phyloP scores from a whole-genome alignment of 2,888 invertebrate genomes.

The Drosophila tanythrix region DNA sequence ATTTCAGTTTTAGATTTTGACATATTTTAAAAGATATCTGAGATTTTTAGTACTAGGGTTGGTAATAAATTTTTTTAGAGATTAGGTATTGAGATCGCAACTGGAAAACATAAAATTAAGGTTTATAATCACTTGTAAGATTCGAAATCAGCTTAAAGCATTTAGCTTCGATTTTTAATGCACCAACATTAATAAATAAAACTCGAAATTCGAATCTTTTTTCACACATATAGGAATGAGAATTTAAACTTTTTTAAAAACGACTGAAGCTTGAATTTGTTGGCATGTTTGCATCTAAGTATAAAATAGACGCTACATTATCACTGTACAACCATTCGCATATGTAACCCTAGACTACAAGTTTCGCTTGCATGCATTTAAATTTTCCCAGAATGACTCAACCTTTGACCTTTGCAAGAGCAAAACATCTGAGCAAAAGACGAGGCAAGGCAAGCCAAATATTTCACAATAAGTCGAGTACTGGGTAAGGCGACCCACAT shows the following conservation, averaged over 20 bases:
- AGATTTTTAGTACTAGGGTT: not conserved
- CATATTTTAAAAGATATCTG: not conserved
- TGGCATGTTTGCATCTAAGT: not conserved
- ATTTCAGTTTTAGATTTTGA: not conserved
- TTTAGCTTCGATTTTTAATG: too few species aligned
- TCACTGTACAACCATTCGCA: not conserved
- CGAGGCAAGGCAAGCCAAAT: slow-evolving; percentile 28
- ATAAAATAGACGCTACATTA: not conserved
- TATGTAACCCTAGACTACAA: not conserved
- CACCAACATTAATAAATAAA: too few species aligned
- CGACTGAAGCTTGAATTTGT: not conserved
- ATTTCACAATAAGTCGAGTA: slow-evolving; percentile 34
- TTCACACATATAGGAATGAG: not conserved
- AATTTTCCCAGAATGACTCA: slow-evolving; percentile 22
- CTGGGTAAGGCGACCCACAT: slow-evolving; percentile 50
- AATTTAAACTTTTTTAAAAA: not conserved
- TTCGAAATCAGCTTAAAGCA: too few species aligned
- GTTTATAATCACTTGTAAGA: not conserved
- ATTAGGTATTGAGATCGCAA: not conserved
- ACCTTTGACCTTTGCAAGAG: slow-evolving; percentile 67
- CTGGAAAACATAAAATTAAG: not conserved
- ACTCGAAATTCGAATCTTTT: not conserved
- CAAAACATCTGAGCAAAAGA: slow-evolving; percentile 15
- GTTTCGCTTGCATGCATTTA: not conserved
- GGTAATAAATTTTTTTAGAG: not conserved